Percentiles rank a stretch among this genome's conserved stretches.
These are phyloP conservation scores for Archips crataeganus DNA, from an alignment of 2,888 invertebrate genomes.

Conservation along the genomic window DNA sequence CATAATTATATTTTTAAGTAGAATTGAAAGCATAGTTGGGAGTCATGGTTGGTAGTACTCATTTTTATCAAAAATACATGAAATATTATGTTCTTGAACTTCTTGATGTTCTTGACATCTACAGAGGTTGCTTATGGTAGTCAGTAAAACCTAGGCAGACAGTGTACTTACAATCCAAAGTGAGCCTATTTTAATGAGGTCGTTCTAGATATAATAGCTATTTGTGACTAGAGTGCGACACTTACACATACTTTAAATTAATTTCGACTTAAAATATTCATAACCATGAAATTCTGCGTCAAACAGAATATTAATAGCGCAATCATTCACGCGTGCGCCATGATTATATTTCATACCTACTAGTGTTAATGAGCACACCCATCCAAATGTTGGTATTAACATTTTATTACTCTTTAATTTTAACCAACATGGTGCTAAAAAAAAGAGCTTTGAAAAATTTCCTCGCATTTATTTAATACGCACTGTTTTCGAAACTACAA, in stretches of 20 bases:
- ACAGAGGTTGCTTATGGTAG: background rate
- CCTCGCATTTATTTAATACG: background rate
- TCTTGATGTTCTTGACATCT: background rate
- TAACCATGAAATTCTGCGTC: constrained; percentile 47
- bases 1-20: too few relatives aligned
- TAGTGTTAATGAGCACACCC: constrained; percentile 28
- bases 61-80: background rate
- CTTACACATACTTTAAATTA: constrained; percentile 37
- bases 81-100: background rate
- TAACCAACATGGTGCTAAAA: background rate
- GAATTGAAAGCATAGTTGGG: background rate
- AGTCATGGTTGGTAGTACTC: too few relatives aligned
- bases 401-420: constrained; percentile 29
- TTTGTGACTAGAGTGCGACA: constrained; percentile 20
- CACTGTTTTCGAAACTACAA: background rate
- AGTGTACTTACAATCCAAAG: background rate
- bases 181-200: constrained; percentile 6
- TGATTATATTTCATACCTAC: constrained; percentile 33
- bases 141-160: background rate
- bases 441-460: background rate
- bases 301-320: constrained; percentile 44
- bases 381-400: constrained; percentile 18
- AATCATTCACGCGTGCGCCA: constrained; percentile 18
- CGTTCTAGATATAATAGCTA: background rate
- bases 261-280: constrained; percentile 55